Base-by-base conservation (phyloP, 64 coral and sea anemone species). In the Montipora sp. region DNA sequence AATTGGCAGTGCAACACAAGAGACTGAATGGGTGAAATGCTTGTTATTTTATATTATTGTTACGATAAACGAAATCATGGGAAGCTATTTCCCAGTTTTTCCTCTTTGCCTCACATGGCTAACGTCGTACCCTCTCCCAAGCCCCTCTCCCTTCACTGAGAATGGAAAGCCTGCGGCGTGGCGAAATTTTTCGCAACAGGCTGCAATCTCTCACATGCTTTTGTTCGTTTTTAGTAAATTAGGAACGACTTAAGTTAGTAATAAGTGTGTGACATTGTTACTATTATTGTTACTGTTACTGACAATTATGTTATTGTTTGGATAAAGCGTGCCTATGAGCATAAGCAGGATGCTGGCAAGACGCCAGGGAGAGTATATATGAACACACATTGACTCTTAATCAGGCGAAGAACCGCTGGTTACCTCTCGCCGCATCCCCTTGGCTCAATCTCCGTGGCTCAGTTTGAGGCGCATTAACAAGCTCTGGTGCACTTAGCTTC, bases 361-460 rank as follows among this genome's bases (percentile, higher is more conserved):
- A 20, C 59, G n/a, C 55, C 18, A 44, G 59, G 9, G 15, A 65
- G 55, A 43, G 27, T 47, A 36, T 3, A 82, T 36, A 21, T 15
- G 58, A 65, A 82, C 22, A 67, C 12, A 47, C 0, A 20, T 5
- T 12, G 13, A 2, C 49, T 50, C 61, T 49, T 50, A 18, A n/a
- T 20, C 61, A 71, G 36, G 61, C 16, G 43, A 27, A 9, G 2
- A 53, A 77, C 87, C 51, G 27, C 71, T 89, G 72, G 53, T 89
- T 89, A 89, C 87, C 87, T 89, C 75, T 78, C 73, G 50, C 47
- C 8, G 71, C 72, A 75, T 89, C 73, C 51, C n/a, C 71, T 12
- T 16, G 21, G 72, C 49, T 89, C 71, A 47, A 45, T 65, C 51
- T 57, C 20, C 5, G 2, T n/a, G 47, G 70, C 23, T 60, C 73